phyloP scores from a whole-genome alignment of 2,888 invertebrate species.

The Latrodectus hesperus region DNA sequence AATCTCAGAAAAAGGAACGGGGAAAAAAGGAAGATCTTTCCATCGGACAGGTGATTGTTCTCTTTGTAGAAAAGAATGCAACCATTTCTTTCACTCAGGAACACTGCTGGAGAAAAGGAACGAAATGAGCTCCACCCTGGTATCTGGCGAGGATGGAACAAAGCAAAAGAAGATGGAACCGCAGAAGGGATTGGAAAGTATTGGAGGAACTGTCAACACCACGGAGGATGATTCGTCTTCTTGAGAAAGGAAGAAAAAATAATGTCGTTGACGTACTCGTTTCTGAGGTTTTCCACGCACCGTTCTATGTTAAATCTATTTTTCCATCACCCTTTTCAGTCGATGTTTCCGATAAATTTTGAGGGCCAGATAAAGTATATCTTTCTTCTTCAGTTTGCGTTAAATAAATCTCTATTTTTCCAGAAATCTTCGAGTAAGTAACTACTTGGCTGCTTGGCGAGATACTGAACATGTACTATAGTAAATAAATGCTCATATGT shows the following conservation, averaged over 20 bases:
- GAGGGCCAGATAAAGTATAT: neutral
- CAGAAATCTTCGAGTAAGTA: too few species aligned
- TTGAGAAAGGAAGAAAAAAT: conserved; percentile 28
- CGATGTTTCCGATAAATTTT: neutral
- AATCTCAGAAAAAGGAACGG: neutral
- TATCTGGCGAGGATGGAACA: conserved; percentile 18
- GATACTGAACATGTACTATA: too few species aligned
- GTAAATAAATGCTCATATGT: too few species aligned
- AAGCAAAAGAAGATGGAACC: conserved; percentile 40
- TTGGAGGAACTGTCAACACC: conserved; percentile 61
- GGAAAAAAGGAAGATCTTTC: conserved; percentile 6
- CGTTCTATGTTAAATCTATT: neutral
- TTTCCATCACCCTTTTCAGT: neutral
- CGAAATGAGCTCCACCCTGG: conserved; percentile 38
- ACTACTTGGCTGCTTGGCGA: too few species aligned
- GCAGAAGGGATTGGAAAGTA: conserved; percentile 49
- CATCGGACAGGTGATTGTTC: conserved; percentile 39
- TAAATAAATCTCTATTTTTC: too few species aligned
- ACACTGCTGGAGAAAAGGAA: conserved; percentile 4
- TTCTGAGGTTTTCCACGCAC: neutral
- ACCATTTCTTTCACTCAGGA: conserved; percentile 25
- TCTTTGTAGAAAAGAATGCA: conserved; percentile 29
- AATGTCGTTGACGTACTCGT: conserved; percentile 11
- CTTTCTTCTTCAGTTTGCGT: too few species aligned
- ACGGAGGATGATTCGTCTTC: conserved; percentile 54